Evolutionary conservation across 2,888 invertebrate species (phyloP).

Genomic region (Diaprepes abbreviatus): DNA sequence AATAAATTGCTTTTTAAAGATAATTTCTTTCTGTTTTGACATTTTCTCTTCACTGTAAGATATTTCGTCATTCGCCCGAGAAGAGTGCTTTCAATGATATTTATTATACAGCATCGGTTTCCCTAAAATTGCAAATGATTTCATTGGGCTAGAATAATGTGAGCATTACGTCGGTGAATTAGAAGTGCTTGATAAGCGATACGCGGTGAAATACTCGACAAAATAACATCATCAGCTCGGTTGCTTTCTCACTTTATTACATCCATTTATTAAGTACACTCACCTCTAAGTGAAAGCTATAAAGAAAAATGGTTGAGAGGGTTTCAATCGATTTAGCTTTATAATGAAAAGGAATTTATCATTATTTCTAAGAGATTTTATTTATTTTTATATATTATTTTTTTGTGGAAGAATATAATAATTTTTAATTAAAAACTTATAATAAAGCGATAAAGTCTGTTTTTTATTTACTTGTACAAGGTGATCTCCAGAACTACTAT

Average conservation of each 20-base stretch:
- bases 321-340: slow-evolving; percentile 10
- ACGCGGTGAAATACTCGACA: slow-evolving; percentile 18
- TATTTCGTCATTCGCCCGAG: too few species aligned
- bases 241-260: slow-evolving; percentile 16
- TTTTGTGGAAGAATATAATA: too few species aligned
- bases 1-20: too few species aligned
- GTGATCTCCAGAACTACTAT: too few species aligned
- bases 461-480: too few species aligned
- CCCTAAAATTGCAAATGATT: slow-evolving; percentile 21
- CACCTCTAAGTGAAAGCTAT: slow-evolving; percentile 16
- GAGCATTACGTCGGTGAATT: slow-evolving; percentile 22
- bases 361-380: too few species aligned
- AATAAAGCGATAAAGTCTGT: too few species aligned
- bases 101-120: slow-evolving; percentile 18
- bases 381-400: too few species aligned
- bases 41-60: too few species aligned
- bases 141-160: slow-evolving; percentile 19
- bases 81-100: too few species aligned
- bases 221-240: slow-evolving; percentile 22
- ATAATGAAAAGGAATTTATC: not conserved
- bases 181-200: slow-evolving; percentile 26
- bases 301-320: not conserved
- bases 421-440: too few species aligned
- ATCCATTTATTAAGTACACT: slow-evolving; percentile 20
- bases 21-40: too few species aligned